Evolutionary conservation across 2,888 invertebrate species (phyloP), one percentile per base, ranked within the genome.

Genomic region (Alcis repandata): DNA sequence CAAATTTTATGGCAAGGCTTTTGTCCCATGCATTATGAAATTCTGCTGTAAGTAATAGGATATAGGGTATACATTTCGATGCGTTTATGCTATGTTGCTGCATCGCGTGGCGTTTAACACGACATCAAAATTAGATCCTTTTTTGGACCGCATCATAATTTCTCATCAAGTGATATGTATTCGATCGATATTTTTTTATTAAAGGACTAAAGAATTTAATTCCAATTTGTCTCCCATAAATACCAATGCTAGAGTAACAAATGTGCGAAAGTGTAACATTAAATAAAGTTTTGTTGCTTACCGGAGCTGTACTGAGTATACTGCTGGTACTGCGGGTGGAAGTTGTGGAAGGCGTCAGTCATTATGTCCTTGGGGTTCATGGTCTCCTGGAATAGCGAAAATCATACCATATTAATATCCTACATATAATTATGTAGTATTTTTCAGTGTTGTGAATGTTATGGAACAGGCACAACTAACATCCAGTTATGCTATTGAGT

Each of bases 321-420:
- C 91, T 99, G 99, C 91, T 99, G 99, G 93, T 99, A 99, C 89
- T 99, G 99, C 59, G 99, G 99, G 95, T 99, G 99, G 95, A 99
- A 99, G 94, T 99, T 99, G 93, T 99, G 99, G 94, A 99, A 99
- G 86, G 99, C 99, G 91, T 99, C 99, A 83, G 99, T 99, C 99
- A 99, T 99, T 90, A 99, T 99, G 94, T 99, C 99, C 95, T 98
- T 98, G 65, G 98, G 98, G 94, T 98, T 98, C 97, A 98, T 98
- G 33, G 98, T 98, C 95, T 98, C 98, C 98, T 98, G 87, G 3
- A 87, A 89, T 7, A 6, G 51, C 54, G 10, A 45, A 40, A 52
- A 32, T 6, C 22, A n/a, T 1, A 11, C 52, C 13, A 11, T 7
- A 15, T 51, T 15, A 40, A 17, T 38, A 33, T n/a, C n/a, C n/a